Conservation (phyloP, 2,888 invertebrate genomes). For the Drosophila neoperkinsi region DNA sequence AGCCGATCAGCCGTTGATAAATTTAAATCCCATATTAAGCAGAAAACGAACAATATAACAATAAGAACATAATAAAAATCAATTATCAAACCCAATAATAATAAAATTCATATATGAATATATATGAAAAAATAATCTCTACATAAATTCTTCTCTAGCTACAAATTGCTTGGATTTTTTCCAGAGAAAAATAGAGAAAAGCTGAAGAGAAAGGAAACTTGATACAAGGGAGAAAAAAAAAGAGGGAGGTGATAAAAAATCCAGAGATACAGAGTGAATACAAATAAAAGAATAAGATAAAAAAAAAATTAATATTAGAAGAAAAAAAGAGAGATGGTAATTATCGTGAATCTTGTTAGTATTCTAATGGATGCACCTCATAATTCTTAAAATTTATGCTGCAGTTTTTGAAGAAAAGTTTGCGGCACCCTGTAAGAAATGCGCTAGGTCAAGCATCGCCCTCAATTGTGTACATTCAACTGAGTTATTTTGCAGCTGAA, state of each 20-base stretch:
- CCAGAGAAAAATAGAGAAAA: too few relatives aligned
- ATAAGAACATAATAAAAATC: neutral
- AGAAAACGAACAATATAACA: neutral
- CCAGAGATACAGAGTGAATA: neutral
- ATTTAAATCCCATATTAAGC: too few relatives aligned
- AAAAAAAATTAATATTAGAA: neutral
- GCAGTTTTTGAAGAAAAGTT: neutral
- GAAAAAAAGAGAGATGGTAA: neutral
- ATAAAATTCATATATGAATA: too few relatives aligned
- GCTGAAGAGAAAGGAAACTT: neutral
- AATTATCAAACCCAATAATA: neutral
- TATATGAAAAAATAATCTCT: neutral
- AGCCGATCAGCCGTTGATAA: too few relatives aligned
- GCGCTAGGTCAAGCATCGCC: conserved; percentile 12
- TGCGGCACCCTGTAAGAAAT: conserved; percentile 1
- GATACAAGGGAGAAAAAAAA: neutral
- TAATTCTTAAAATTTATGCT: neutral
- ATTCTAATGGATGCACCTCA: neutral
- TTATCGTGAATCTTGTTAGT: neutral
- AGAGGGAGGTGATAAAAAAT: neutral
- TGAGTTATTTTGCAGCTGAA: conserved; percentile 13
- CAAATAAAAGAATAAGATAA: neutral
- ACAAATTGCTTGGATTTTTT: neutral
- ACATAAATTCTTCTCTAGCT: neutral
- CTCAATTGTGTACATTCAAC: neutral